Evolutionary conservation across 1,140 invertebrate genomes (phyloP).

Genomic region (Thaumetopoea pityocampa): DNA sequence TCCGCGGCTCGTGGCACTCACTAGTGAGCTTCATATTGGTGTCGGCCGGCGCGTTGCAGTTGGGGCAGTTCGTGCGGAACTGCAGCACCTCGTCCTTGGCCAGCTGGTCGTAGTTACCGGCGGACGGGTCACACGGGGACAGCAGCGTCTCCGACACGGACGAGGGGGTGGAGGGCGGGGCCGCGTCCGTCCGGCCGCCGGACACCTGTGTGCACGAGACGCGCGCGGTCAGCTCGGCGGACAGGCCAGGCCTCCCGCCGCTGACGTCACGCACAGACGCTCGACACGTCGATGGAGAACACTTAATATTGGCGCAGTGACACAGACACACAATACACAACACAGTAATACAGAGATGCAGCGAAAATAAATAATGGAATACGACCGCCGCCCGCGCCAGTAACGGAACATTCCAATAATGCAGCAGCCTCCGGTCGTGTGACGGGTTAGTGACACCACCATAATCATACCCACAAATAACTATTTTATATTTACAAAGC

Average conservation of each 20-base stretch:
- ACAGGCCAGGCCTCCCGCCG: conserved; percentile 5
- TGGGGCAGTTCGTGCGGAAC: conserved; percentile 92
- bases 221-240: background rate
- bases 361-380: too few relatives aligned
- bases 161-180: conserved; percentile 30
- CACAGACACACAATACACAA: too few relatives aligned
- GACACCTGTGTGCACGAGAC: conserved; percentile 14
- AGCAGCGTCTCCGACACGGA: conserved; percentile 50
- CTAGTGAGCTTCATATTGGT: conserved; percentile 98
- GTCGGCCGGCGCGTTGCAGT: conserved; percentile 87
- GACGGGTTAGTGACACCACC: too few relatives aligned
- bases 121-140: conserved; percentile 78
- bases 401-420: too few relatives aligned
- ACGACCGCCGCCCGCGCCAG: too few relatives aligned
- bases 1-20: conserved; percentile 24
- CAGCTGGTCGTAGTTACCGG: conserved; percentile 81
- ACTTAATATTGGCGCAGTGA: too few relatives aligned
- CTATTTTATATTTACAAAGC: too few relatives aligned
- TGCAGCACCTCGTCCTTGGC: conserved; percentile 88
- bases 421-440: too few relatives aligned
- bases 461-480: too few relatives aligned
- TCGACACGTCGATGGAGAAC: too few relatives aligned
- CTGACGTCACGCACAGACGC: too few relatives aligned
- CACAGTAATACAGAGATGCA: too few relatives aligned
- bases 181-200: conserved; percentile 1